Percentiles rank a stretch among this genome's conserved stretches.
phyloP scores from a whole-genome alignment of 2,888 invertebrate genomes.

The Lordiphosa andalusiaca region DNA sequence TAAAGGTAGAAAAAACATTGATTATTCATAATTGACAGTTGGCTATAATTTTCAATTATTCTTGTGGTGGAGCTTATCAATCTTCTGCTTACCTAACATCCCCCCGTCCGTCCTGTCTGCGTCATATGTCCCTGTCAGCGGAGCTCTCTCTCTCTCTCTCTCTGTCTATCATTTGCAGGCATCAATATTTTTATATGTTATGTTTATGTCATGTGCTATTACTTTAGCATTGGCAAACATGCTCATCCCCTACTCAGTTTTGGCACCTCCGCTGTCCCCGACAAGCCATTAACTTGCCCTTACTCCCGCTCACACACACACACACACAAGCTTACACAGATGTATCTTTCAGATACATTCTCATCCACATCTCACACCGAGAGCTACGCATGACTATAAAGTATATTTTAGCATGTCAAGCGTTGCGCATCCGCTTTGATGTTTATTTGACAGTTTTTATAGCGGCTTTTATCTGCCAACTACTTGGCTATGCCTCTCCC shows the following conservation, averaged over 20 bases:
- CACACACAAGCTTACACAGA: conserved; percentile 21
- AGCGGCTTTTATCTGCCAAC: conserved; percentile 75
- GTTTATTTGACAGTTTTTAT: conserved; percentile 77
- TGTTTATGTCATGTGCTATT: conserved; percentile 65
- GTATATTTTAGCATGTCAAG: conserved; percentile 76
- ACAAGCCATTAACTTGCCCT: conserved; percentile 35
- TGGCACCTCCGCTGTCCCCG: conserved; percentile 32
- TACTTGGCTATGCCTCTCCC: conserved; percentile 45
- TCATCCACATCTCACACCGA: conserved; percentile 42
- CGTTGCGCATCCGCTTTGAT: conserved; percentile 77
- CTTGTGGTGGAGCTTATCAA: too few relatives aligned
- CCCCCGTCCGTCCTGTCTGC: neutral
- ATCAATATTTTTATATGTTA: conserved; percentile 68
- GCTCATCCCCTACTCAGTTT: conserved; percentile 18
- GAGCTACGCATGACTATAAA: conserved; percentile 65
- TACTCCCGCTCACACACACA: neutral
- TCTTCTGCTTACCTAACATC: neutral
- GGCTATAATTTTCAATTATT: too few relatives aligned
- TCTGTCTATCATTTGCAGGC: conserved; percentile 51
- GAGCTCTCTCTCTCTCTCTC: conserved; percentile 13
- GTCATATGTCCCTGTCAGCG: conserved; percentile 7
- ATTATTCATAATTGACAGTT: too few relatives aligned
- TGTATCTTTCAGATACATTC: conserved; percentile 30
- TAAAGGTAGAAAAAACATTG: too few relatives aligned
- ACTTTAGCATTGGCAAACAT: conserved; percentile 65